phyloP scores from a whole-genome alignment of 2,797 vertebrate species.

The Cirrhinus mrigala region DNA sequence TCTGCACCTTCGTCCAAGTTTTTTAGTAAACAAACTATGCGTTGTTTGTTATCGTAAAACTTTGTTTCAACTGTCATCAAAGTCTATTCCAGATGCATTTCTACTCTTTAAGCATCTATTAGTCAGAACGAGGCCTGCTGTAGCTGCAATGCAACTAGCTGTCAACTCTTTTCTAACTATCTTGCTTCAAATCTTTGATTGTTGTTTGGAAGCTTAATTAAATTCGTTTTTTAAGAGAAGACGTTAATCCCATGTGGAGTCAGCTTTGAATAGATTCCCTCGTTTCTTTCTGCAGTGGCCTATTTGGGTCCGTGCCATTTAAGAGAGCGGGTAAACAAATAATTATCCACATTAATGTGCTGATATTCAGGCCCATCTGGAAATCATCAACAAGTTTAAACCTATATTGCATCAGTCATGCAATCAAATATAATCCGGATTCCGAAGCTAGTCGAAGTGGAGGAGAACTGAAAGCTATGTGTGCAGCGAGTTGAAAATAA shows the following conservation, averaged over 20 bases:
- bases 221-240: constrained; percentile 52
- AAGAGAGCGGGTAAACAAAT: constrained; percentile 82
- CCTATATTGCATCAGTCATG: constrained; percentile 71
- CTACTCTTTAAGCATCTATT: background rate
- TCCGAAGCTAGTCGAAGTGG: constrained; percentile 16
- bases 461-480: constrained; percentile 2
- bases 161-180: constrained; percentile 49
- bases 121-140: background rate
- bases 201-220: constrained; percentile 62
- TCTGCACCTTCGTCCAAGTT: background rate
- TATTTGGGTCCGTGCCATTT: constrained; percentile 80
- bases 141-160: constrained; percentile 12
- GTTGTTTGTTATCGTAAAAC: background rate
- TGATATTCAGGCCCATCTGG: constrained; percentile 75
- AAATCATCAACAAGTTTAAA: constrained; percentile 75
- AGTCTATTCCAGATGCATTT: constrained; percentile 19
- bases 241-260: constrained; percentile 74
- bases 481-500: constrained; percentile 22
- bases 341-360: constrained; percentile 83
- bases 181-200: constrained; percentile 56
- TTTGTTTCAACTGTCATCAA: background rate
- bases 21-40: background rate
- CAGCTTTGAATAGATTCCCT: constrained; percentile 78
- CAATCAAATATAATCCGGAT: constrained; percentile 23
- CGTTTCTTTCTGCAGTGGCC: constrained; percentile 76